Percentiles rank a stretch among this genome's conserved stretches.
Evolutionary conservation across 1,140 invertebrate species (phyloP).

Genomic region (Potamilus streckersoni): DNA sequence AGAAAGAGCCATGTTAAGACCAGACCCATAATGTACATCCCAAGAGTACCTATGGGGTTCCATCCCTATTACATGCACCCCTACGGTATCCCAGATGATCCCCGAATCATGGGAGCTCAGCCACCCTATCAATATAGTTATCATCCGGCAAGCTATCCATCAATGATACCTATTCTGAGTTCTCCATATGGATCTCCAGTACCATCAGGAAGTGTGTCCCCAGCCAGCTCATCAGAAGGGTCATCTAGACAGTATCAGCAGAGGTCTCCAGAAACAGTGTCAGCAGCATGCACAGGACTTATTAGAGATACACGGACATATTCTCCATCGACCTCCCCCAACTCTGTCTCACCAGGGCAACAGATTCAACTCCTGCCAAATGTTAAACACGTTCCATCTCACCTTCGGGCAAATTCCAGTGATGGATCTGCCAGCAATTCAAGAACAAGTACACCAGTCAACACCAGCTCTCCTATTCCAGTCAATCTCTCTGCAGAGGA

Average conservation of each 20-base stretch:
- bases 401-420: slow-evolving; percentile 35
- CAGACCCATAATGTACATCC: not conserved
- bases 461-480: slow-evolving; percentile 19
- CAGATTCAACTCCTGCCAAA: slow-evolving; percentile 58
- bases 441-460: slow-evolving; percentile 37
- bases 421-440: slow-evolving; percentile 32
- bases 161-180: slow-evolving; percentile 26
- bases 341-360: slow-evolving; percentile 14
- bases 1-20: too few species aligned
- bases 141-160: slow-evolving; percentile 28
- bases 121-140: slow-evolving; percentile 28
- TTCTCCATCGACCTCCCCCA: slow-evolving; percentile 30
- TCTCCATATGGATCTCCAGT: slow-evolving; percentile 10
- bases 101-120: slow-evolving; percentile 6
- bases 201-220: slow-evolving; percentile 25
- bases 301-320: not conserved
- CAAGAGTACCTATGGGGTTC: slow-evolving; percentile 19
- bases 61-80: slow-evolving; percentile 22
- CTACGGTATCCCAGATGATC: slow-evolving; percentile 22
- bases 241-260: slow-evolving; percentile 17
- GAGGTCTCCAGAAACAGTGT: slow-evolving; percentile 17
- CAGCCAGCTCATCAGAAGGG: slow-evolving; percentile 23
- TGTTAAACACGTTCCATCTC: slow-evolving; percentile 56
- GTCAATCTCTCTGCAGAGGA: not conserved
- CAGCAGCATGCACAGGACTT: not conserved